Conservation (phyloP, 1,140 invertebrate species). For the Adelges cooleyi region DNA sequence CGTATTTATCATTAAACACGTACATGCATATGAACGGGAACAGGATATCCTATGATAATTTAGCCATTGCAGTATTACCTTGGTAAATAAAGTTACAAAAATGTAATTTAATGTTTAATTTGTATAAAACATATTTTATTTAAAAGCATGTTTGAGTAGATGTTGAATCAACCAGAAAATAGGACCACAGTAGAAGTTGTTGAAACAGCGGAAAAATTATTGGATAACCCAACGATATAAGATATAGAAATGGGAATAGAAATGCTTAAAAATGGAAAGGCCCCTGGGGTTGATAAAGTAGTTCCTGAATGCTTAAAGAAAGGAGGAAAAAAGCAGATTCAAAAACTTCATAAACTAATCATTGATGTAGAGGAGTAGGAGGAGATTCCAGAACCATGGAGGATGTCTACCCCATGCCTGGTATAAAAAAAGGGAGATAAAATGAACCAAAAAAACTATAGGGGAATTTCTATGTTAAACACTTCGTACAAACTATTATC, state of each 20-base stretch:
- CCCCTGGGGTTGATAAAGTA: constrained; percentile 33
- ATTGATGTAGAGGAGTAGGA: constrained; percentile 27
- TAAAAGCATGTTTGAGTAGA: background rate
- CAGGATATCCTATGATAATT: no score
- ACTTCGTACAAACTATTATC: constrained; percentile 31
- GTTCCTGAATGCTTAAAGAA: constrained; percentile 32
- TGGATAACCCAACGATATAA: background rate
- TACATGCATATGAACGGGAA: no score
- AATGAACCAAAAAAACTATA: constrained; percentile 26
- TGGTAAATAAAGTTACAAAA: no score
- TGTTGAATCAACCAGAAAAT: constrained; percentile 2
- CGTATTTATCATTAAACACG: no score
- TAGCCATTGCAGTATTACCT: no score
- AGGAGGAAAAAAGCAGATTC: background rate
- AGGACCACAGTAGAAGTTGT: background rate
- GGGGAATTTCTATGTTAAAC: constrained; percentile 18
- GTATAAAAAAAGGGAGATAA: constrained; percentile 29
- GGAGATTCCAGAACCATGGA: constrained; percentile 30
- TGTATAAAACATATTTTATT: no score
- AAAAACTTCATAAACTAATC: background rate
- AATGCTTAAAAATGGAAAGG: constrained; percentile 31
- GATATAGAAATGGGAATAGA: constrained; percentile 26
- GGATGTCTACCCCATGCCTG: constrained; percentile 1
- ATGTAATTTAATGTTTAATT: no score
- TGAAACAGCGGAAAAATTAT: background rate